phyloP scores from a whole-genome alignment of 2,797 vertebrate species.

The Bovichtus variegatus region DNA sequence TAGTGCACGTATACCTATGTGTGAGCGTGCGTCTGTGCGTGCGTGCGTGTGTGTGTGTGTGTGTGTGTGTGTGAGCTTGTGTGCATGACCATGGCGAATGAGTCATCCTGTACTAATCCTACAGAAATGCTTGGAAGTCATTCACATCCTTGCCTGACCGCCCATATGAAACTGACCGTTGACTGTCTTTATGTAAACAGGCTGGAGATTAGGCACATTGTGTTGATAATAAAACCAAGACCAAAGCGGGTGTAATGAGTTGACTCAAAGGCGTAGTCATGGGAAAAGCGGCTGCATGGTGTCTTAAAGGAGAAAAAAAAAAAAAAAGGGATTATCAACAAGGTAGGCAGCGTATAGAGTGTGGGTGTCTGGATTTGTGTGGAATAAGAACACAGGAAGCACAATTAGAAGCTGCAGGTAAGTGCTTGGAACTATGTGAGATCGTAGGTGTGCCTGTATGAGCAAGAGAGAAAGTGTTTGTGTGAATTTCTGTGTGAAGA shows the following conservation, averaged over 20 bases:
- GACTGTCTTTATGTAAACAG: constrained; percentile 42
- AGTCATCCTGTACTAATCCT: constrained; percentile 65
- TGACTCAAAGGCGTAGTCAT: constrained; percentile 61
- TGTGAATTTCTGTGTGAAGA: constrained; percentile 29
- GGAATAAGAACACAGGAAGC: constrained; percentile 61
- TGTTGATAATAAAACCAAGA: constrained; percentile 39
- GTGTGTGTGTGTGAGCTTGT: background rate
- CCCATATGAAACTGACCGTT: constrained; percentile 44
- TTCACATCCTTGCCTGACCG: constrained; percentile 38
- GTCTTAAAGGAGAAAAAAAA: constrained; percentile 45
- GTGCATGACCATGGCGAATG: constrained; percentile 44
- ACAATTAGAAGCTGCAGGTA: constrained; percentile 70
- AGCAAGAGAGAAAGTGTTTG: constrained; percentile 40
- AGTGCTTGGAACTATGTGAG: constrained; percentile 43
- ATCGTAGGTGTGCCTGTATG: constrained; percentile 48
- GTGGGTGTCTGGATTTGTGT: constrained; percentile 65
- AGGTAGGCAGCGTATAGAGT: constrained; percentile 52
- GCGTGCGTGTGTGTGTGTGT: constrained; percentile 4
- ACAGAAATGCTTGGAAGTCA: constrained; percentile 51
- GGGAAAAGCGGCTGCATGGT: constrained; percentile 33
- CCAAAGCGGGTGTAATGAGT: constrained; percentile 41
- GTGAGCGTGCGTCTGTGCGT: constrained; percentile 7
- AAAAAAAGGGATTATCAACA: constrained; percentile 32
- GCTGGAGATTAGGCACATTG: constrained; percentile 17
- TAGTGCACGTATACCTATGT: constrained; percentile 1